Conservation (phyloP, 2,113 vertebrate species). For the Neotoma lepida region DNA sequence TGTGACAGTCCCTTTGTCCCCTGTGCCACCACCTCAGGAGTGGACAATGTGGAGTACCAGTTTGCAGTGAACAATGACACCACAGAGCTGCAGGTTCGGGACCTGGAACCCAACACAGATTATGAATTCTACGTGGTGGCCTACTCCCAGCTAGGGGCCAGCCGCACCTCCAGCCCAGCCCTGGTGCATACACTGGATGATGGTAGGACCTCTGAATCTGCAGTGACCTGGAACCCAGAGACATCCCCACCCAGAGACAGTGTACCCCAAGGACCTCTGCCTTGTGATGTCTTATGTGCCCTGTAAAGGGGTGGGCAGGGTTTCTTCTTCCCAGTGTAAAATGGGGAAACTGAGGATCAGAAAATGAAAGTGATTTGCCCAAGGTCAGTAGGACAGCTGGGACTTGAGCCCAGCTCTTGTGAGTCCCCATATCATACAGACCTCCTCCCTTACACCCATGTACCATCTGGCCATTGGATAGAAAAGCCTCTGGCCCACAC, state of each 20-base stretch:
- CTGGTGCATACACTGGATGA: conserved; percentile 94
- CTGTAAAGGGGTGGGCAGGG: not conserved
- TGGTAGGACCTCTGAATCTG: conserved; percentile 82
- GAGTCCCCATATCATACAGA: not conserved
- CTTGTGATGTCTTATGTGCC: not conserved
- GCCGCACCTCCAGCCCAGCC: conserved; percentile 90
- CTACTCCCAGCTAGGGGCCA: conserved; percentile 96
- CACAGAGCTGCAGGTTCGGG: conserved; percentile 94
- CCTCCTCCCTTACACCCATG: not conserved
- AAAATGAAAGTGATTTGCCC: conserved; percentile 53
- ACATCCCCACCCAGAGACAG: not conserved
- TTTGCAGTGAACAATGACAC: conserved; percentile 99
- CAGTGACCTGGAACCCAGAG: not conserved
- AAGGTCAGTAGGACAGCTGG: conserved; percentile 29
- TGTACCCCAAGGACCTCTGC: not conserved
- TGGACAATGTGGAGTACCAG: conserved; percentile 95
- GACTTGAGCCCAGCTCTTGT: not conserved
- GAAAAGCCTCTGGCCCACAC: not conserved
- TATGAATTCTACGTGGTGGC: conserved; percentile 97
- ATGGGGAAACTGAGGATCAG: conserved; percentile 55
- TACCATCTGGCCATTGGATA: not conserved
- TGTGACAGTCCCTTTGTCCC: conserved; percentile 61
- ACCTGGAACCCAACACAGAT: conserved; percentile 94
- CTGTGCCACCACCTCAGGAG: conserved; percentile 80
- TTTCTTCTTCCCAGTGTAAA: not conserved